These are phyloP conservation scores for Anhinga rufa DNA, from an alignment of 2,113 vertebrate genomes.

Conservation along the genomic window DNA sequence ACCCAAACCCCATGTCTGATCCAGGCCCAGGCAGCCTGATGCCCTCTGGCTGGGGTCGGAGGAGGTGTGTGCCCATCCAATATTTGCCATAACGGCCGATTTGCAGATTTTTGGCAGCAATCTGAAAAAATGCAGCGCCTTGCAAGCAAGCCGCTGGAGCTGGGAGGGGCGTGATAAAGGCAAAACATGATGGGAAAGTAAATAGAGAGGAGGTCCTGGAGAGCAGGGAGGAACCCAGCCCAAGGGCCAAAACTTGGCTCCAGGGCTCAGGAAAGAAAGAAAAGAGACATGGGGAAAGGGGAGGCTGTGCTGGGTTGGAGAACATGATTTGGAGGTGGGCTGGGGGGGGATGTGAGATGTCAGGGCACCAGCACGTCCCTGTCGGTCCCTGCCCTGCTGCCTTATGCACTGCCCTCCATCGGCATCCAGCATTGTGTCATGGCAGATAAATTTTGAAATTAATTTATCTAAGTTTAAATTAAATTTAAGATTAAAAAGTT, in stretches of 20 bases:
- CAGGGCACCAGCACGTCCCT: too few species aligned
- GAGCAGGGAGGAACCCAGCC: neutral
- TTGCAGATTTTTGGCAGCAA: neutral
- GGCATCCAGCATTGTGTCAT: fast-evolving
- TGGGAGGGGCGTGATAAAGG: neutral
- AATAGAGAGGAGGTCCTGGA: neutral
- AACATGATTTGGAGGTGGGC: neutral
- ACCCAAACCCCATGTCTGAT: too few species aligned
- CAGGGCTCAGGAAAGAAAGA: neutral
- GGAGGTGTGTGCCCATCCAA: neutral
- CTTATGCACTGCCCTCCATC: fast-evolving
- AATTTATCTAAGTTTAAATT: too few species aligned
- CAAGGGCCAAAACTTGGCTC: neutral
- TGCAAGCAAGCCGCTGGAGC: neutral
- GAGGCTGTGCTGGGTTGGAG: neutral
- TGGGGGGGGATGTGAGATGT: neutral
- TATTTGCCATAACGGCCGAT: fast-evolving
- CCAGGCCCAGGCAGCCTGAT: neutral
- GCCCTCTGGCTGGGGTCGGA: neutral
- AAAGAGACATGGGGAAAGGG: neutral
- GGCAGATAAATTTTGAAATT: neutral
- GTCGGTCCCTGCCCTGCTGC: neutral
- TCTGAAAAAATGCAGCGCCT: neutral
- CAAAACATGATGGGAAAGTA: neutral
- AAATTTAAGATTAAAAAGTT: neutral